These are phyloP conservation scores for Trigoniulus corallinus DNA, from an alignment of 1,140 invertebrate species.

Conservation along the genomic window DNA sequence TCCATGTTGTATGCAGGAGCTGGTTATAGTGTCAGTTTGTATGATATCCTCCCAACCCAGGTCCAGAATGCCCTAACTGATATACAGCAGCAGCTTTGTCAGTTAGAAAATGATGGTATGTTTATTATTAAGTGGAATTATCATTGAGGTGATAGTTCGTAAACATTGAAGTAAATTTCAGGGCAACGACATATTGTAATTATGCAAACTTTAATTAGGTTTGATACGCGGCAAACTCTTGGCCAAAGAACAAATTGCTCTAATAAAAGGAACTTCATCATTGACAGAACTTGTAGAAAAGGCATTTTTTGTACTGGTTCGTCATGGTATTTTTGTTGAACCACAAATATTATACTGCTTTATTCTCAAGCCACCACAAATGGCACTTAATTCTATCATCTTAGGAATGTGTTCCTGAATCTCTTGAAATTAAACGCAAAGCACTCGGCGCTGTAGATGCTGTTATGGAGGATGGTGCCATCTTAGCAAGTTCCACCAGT, in stretches of 20 bases:
- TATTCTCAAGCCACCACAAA: neutral
- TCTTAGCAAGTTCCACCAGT: constrained; percentile 79
- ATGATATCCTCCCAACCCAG: constrained; percentile 59
- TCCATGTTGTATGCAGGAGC: constrained; percentile 88
- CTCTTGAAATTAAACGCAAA: constrained; percentile 62
- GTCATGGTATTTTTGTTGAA: neutral
- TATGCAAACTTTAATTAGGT: neutral
- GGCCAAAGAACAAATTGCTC: constrained; percentile 51
- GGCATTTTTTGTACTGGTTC: constrained; percentile 38
- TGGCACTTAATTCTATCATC: constrained; percentile 19
- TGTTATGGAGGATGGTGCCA: constrained; percentile 43
- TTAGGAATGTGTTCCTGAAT: constrained; percentile 86
- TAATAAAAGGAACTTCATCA: constrained; percentile 36
- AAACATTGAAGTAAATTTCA: neutral
- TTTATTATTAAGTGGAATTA: constrained; percentile 21
- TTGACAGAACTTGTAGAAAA: constrained; percentile 22
- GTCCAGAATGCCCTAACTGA: constrained; percentile 40
- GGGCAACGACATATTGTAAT: neutral
- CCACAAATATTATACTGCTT: neutral
- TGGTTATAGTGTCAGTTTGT: constrained; percentile 69
- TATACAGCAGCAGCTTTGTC: constrained; percentile 51
- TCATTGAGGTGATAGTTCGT: neutral
- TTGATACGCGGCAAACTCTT: constrained; percentile 43
- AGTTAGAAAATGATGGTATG: constrained; percentile 47
- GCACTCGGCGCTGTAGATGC: constrained; percentile 61